These are phyloP conservation scores for Calephelis virginiensis DNA, from an alignment of 1,140 invertebrate species.

Conservation along the genomic window DNA sequence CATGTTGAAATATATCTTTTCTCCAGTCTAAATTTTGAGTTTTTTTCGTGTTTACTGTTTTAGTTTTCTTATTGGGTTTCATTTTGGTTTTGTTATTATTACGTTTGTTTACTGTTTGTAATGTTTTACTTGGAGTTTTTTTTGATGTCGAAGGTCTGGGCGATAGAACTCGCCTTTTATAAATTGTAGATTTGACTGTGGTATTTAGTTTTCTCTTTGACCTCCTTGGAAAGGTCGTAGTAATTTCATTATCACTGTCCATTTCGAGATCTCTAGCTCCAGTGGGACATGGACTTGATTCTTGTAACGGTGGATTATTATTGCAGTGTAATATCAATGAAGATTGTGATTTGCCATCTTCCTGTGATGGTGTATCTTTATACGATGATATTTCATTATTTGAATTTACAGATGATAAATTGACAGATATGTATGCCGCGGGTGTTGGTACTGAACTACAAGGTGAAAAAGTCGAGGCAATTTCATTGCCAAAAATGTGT, in stretches of 20 bases:
- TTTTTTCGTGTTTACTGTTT: background rate
- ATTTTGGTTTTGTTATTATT: background rate
- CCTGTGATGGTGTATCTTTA: no score
- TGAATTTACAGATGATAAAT: background rate
- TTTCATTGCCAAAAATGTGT: background rate
- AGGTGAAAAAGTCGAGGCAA: background rate
- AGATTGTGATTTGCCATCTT: background rate
- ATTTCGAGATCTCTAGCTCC: background rate
- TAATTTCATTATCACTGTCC: slow-evolving; percentile 1
- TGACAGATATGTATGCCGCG: background rate
- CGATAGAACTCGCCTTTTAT: background rate
- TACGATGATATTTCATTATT: background rate
- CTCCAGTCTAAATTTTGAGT: no score
- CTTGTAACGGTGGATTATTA: background rate
- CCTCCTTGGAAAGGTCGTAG: background rate
- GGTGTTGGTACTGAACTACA: background rate
- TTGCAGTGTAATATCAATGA: background rate
- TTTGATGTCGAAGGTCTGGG: background rate
- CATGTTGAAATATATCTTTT: no score
- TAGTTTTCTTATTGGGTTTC: no score
- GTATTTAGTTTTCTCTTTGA: background rate
- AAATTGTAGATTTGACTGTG: background rate
- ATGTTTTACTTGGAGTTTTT: background rate
- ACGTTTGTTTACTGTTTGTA: background rate
- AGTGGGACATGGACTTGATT: background rate